Conservation (phyloP, 2,888 invertebrate species). For the Cheilosia scutellata region DNA sequence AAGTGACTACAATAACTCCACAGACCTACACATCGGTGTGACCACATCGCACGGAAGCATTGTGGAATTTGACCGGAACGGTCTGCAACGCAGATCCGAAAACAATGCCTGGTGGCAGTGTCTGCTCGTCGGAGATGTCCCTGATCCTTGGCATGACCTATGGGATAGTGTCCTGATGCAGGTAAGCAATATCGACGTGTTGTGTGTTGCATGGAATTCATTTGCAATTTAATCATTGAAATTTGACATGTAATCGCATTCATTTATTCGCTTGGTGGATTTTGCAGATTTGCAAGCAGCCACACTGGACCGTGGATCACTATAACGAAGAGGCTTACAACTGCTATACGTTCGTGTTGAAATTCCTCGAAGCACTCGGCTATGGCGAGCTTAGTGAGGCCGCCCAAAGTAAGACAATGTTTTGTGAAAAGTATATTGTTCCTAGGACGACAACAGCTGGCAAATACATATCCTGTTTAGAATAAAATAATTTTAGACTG, state of each 20-base stretch:
- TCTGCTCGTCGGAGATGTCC: constrained; percentile 88
- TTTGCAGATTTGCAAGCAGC: constrained; percentile 81
- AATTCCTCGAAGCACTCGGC: constrained; percentile 90
- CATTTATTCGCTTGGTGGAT: constrained; percentile 31
- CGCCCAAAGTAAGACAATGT: constrained; percentile 87
- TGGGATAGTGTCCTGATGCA: constrained; percentile 88
- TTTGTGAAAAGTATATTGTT: constrained; percentile 93
- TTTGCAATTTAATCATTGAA: constrained; percentile 65
- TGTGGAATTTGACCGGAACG: constrained; percentile 93
- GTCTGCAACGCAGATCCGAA: constrained; percentile 85
- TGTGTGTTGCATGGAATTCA: constrained; percentile 39
- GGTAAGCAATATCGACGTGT: constrained; percentile 82
- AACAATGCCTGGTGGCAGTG: constrained; percentile 88
- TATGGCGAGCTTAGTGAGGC: constrained; percentile 89
- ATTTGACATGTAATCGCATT: constrained; percentile 60
- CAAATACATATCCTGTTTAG: constrained; percentile 93
- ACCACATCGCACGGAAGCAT: constrained; percentile 92
- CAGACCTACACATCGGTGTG: constrained; percentile 95
- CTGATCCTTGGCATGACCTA: constrained; percentile 87
- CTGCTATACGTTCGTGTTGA: constrained; percentile 94
- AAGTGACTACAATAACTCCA: constrained; percentile 92
- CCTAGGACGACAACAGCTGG: constrained; percentile 92
- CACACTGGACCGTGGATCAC: constrained; percentile 87
- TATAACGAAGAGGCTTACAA: constrained; percentile 92
- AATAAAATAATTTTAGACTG: too few relatives aligned